Percentiles rank a stretch among this genome's conserved stretches.
phyloP scores from a whole-genome alignment of 2,888 invertebrate genomes.

The Cerastis leucographa region DNA sequence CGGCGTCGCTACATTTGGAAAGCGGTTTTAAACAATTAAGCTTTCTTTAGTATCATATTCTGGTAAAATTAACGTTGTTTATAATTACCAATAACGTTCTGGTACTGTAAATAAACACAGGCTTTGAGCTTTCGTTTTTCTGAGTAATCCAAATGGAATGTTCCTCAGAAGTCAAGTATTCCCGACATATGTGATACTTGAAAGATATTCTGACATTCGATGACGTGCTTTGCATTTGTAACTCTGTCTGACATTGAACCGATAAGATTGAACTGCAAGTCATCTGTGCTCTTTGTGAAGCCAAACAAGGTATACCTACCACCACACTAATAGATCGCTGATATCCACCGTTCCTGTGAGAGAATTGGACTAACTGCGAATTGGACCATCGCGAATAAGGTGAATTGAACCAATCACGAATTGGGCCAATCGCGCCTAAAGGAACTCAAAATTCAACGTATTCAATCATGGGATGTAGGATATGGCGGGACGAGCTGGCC shows the following conservation, averaged over 20 bases:
- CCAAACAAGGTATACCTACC: neutral
- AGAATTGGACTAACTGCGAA: no score
- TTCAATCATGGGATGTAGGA: neutral
- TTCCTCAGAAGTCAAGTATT: constrained; percentile 15
- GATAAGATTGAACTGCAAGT: constrained; percentile 8
- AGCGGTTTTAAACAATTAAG: constrained; percentile 9
- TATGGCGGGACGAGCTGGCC: neutral
- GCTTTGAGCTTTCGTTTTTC: constrained; percentile 27
- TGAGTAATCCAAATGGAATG: constrained; percentile 21
- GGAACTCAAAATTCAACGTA: neutral
- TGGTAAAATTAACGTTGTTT: constrained; percentile 42
- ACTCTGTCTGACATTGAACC: constrained; percentile 18
- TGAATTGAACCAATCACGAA: no score
- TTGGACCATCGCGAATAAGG: no score
- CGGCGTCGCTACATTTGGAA: constrained; percentile 19
- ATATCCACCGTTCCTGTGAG: neutral
- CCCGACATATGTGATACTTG: constrained; percentile 27
- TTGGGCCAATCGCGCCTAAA: no score
- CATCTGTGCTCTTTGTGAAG: neutral
- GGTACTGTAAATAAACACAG: constrained; percentile 41
- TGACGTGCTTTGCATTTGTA: constrained; percentile 38
- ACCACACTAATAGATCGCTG: neutral
- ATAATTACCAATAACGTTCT: constrained; percentile 36
- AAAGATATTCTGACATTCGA: constrained; percentile 39
- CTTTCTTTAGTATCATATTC: constrained; percentile 26